Conservation (phyloP, 2,797 vertebrate species). For the Anas acuta region DNA sequence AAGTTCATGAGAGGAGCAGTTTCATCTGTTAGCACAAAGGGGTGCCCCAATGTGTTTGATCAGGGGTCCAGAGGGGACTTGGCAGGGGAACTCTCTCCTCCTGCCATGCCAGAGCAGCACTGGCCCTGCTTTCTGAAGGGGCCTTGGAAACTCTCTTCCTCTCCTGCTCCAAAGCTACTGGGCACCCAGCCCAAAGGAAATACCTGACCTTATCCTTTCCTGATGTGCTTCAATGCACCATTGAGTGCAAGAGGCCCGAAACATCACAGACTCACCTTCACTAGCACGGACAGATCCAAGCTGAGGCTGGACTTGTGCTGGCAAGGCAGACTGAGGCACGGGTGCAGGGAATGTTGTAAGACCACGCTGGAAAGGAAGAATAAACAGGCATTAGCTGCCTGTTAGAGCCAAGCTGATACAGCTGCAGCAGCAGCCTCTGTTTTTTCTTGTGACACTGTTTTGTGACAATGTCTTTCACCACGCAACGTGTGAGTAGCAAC, state of each 20-base stretch:
- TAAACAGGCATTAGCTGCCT: neutral
- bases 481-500: neutral
- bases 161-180: neutral
- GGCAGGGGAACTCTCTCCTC: neutral
- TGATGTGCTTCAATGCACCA: constrained; percentile 52
- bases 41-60: neutral
- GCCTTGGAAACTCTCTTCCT: constrained; percentile 46
- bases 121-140: neutral
- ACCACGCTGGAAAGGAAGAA: neutral
- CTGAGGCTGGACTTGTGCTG: neutral
- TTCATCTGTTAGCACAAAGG: constrained; percentile 34
- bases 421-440: neutral
- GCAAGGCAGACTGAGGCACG: neutral
- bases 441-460: too few relatives aligned
- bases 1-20: constrained; percentile 4
- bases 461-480: neutral
- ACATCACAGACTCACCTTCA: constrained; percentile 4
- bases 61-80: neutral
- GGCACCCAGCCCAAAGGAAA: constrained; percentile 66
- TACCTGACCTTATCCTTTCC: constrained; percentile 51
- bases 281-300: neutral
- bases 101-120: constrained; percentile 11
- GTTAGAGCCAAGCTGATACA: neutral
- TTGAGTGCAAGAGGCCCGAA: constrained; percentile 21
- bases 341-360: neutral